These are phyloP conservation scores for Lasaia peninsularis DNA, from an alignment of 1,140 invertebrate genomes.

Conservation along the genomic window DNA sequence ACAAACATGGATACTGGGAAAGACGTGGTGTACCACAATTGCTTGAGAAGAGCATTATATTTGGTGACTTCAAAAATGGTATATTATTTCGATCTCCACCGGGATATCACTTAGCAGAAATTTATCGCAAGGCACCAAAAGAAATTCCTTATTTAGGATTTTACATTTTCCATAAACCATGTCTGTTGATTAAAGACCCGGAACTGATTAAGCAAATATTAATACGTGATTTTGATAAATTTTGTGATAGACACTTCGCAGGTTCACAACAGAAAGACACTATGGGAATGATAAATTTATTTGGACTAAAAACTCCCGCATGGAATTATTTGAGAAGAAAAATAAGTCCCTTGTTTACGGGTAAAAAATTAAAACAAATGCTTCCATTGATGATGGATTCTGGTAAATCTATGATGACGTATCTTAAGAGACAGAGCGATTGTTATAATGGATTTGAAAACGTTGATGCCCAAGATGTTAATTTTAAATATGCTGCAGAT, in stretches of 20 bases:
- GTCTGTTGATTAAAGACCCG: slow-evolving; percentile 40
- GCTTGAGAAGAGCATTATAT: slow-evolving; percentile 11
- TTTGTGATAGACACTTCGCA: slow-evolving; percentile 32
- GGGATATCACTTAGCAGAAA: slow-evolving; percentile 22
- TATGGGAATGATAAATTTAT: slow-evolving; percentile 28
- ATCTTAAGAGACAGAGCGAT: slow-evolving; percentile 13
- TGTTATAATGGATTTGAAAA: slow-evolving; percentile 32
- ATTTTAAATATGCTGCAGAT: slow-evolving; percentile 72
- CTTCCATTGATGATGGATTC: slow-evolving; percentile 25
- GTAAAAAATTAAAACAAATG: slow-evolving; percentile 23
- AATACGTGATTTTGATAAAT: slow-evolving; percentile 45
- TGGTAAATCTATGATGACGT: slow-evolving; percentile 28
- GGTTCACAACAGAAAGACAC: slow-evolving; percentile 26
- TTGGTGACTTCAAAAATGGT: slow-evolving; percentile 29
- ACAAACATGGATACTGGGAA: slow-evolving; percentile 24
- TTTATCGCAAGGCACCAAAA: slow-evolving; percentile 17
- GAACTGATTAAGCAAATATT: slow-evolving; percentile 49
- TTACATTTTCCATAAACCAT: slow-evolving; percentile 41
- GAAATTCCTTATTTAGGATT: slow-evolving; percentile 22
- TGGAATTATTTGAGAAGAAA: slow-evolving; percentile 28
- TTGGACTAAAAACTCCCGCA: slow-evolving; percentile 25
- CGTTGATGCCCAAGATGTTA: slow-evolving; percentile 46
- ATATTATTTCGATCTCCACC: slow-evolving; percentile 26
- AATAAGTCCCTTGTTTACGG: slow-evolving; percentile 20
- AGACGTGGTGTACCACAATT: slow-evolving; percentile 19